Conservation (phyloP, 2,888 invertebrate species). For the Melangyna quadrimaculata region DNA sequence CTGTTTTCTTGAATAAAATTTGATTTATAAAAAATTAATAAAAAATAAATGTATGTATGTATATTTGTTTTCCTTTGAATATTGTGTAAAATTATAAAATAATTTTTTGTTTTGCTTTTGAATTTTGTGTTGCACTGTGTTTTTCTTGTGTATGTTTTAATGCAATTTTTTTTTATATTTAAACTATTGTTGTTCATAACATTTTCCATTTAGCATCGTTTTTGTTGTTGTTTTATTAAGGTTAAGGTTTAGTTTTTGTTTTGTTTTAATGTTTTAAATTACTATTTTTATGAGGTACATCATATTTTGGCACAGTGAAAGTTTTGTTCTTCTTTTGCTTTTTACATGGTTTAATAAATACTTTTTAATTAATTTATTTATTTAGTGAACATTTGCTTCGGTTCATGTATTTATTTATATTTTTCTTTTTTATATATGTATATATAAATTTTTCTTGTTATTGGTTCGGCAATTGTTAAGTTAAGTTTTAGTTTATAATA, state of each 20-base stretch:
- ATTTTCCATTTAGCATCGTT: slow-evolving; percentile 53
- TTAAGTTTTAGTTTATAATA: slow-evolving; percentile 58
- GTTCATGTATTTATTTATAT: not conserved
- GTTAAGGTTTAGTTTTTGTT: slow-evolving; percentile 12
- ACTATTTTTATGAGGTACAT: slow-evolving; percentile 86
- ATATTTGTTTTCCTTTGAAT: not conserved
- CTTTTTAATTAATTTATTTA: slow-evolving; percentile 37
- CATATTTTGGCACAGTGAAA: slow-evolving; percentile 90
- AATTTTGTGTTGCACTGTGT: slow-evolving; percentile 67
- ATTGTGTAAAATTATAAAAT: slow-evolving; percentile 44
- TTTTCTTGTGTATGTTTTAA: slow-evolving; percentile 47
- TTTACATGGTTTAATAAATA: slow-evolving; percentile 74
- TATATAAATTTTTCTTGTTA: slow-evolving; percentile 29
- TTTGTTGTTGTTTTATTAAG: slow-evolving; percentile 38
- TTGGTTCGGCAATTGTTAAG: slow-evolving; percentile 72
- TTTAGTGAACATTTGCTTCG: slow-evolving; percentile 52
- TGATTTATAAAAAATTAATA: slow-evolving; percentile 59
- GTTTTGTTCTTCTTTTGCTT: slow-evolving; percentile 82
- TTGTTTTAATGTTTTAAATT: slow-evolving; percentile 48
- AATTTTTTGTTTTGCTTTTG: slow-evolving; percentile 20
- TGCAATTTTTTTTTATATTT: slow-evolving; percentile 60
- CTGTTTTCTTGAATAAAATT: slow-evolving; percentile 35
- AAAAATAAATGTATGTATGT: slow-evolving; percentile 44
- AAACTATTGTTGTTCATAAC: slow-evolving; percentile 55
- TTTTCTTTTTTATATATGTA: not conserved